Conservation (phyloP, 1,140 invertebrate species). For the Dendrolimus kikuchii region DNA sequence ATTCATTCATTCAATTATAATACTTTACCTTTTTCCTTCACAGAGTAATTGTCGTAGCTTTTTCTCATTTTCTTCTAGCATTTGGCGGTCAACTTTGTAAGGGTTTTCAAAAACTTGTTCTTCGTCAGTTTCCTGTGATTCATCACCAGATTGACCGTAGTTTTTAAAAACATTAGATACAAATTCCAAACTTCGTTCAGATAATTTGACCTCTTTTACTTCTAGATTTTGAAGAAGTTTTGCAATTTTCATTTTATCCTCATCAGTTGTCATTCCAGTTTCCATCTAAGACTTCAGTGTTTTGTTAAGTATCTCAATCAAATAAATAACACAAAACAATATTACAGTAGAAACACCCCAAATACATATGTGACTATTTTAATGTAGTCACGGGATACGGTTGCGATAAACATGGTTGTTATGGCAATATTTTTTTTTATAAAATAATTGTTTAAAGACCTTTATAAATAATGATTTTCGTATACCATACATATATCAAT, state of each 20-base stretch:
- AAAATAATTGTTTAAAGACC: not conserved
- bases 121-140: conserved; percentile 15
- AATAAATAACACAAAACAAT: too few relatives aligned
- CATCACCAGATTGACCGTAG: conserved; percentile 25
- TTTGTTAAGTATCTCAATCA: too few relatives aligned
- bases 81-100: conserved; percentile 32
- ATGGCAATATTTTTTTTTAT: conserved; percentile 15
- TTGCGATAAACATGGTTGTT: conserved; percentile 9
- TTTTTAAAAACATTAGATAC: conserved; percentile 40
- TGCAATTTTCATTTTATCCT: conserved; percentile 45
- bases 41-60: conserved; percentile 35
- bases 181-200: conserved; percentile 35
- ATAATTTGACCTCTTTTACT: conserved; percentile 39
- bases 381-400: too few relatives aligned
- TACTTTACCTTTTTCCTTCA: conserved; percentile 33
- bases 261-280: conserved; percentile 45
- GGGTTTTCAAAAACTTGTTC: conserved; percentile 36
- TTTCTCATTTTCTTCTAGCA: conserved; percentile 44
- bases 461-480: too few relatives aligned
- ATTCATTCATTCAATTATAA: not conserved
- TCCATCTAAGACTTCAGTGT: not conserved
- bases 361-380: too few relatives aligned
- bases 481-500: not conserved
- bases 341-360: too few relatives aligned
- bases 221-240: conserved; percentile 51